Evolutionary conservation across 2,797 vertebrate genomes (phyloP).

Genomic region (Octomys mimax): DNA sequence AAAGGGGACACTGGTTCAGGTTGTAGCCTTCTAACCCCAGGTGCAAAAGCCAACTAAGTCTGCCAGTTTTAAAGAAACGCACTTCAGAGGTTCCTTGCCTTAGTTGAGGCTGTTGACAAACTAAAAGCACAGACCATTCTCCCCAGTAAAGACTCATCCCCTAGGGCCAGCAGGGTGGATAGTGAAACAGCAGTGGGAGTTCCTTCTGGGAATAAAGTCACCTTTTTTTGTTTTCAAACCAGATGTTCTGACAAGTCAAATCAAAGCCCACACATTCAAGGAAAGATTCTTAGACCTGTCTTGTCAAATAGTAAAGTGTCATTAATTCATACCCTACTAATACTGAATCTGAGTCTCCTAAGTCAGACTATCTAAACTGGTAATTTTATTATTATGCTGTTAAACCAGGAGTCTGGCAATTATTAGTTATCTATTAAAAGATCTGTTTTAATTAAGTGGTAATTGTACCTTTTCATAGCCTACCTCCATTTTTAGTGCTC

Average conservation of each 20-base stretch:
- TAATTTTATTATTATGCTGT: background rate
- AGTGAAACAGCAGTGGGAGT: background rate
- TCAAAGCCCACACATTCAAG: background rate
- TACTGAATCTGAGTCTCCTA: background rate
- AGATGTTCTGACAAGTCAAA: background rate
- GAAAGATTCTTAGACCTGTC: background rate
- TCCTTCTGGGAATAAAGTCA: background rate
- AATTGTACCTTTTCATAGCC: background rate
- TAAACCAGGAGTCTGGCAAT: background rate
- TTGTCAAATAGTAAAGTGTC: background rate
- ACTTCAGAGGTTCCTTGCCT: background rate
- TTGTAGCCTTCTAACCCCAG: background rate
- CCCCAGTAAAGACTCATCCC: background rate
- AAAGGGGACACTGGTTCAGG: background rate
- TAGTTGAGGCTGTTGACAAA: background rate
- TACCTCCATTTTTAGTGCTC: background rate
- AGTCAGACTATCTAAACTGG: background rate
- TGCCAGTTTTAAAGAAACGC: background rate
- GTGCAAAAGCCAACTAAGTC: background rate
- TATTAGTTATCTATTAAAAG: background rate
- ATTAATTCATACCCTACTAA: background rate
- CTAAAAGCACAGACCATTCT: fast-evolving
- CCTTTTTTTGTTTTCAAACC: background rate
- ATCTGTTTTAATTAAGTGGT: background rate
- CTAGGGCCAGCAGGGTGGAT: fast-evolving